Base-by-base conservation (phyloP, 2,888 invertebrate species). In the Netelia virgata region DNA sequence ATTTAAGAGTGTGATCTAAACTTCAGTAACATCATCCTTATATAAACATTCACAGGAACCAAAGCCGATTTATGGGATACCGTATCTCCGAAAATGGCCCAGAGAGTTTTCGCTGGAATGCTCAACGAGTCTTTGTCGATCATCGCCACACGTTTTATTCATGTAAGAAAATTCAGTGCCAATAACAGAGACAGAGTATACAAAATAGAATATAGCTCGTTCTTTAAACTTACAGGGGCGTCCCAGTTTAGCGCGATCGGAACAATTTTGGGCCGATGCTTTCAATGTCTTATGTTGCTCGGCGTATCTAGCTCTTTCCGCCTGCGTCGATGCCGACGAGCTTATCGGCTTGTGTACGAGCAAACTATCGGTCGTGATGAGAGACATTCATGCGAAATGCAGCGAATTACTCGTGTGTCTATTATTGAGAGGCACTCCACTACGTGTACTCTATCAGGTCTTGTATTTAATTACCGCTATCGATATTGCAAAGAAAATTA, bases 61-160 rank as follows among this genome's bases (percentile, higher is more conserved):
- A 96, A 95, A 90, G 95, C 97, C 88, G 97, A 97, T 93, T 94
- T 98, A 55, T 98, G 97, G 97, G 97, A 96, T 89, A 97, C 97
- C 0, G 97, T 97, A n/a, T 97, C 98, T 0, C 97, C 97, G 0
- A 96, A 97, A 92, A 97, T 97, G 96, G 97, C 97, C 0, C 97
- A 97, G 91, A 95, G 97, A 87, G 96, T 98, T 72, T 97, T 97
- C 89, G 96, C 97, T 1, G 97, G 97, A 3, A 97, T 97, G 96
- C 94, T 98, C 0, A 97, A 97, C 90, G 97, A 98, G 93, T 97
- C 97, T 0, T 94, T 98, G 9, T 97, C 97, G 0, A 97, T 98
- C 88, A 93, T 97, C 57, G 96, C 97, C 1, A 96, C 97, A 1
- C 95, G 97, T 86, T 97, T 97, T 92, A 96, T 97, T 55, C 97